These are phyloP conservation scores for Falcunculus frontatus DNA, from an alignment of 2,113 vertebrate species.

Conservation along the genomic window DNA sequence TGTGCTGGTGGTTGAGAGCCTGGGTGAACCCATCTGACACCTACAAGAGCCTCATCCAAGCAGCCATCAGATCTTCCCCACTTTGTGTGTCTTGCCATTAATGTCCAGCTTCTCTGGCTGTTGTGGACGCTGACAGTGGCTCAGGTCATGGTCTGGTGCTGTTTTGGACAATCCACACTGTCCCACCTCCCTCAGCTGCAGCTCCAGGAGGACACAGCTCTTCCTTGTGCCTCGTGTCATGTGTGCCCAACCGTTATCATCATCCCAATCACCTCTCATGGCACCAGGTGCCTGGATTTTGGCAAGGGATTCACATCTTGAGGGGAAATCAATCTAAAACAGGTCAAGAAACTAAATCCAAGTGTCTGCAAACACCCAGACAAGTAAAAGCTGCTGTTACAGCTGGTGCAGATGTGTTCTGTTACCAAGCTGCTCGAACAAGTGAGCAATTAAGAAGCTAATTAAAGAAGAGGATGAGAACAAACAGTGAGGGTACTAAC, in stretches of 20 bases:
- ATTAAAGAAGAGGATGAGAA: background rate
- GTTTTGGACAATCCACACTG: background rate
- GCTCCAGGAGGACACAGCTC: background rate
- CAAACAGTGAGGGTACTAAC: background rate
- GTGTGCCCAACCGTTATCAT: background rate
- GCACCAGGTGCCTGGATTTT: background rate
- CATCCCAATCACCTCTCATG: background rate
- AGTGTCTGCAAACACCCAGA: background rate
- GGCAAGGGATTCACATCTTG: background rate
- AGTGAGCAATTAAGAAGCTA: conserved; percentile 5
- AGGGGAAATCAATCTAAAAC: background rate
- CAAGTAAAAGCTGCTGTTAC: background rate
- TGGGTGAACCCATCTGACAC: background rate
- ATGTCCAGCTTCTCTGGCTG: background rate
- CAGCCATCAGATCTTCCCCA: background rate
- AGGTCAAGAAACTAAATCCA: background rate
- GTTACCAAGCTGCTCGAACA: background rate
- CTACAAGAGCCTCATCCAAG: background rate
- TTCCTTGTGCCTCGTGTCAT: rapidly evolving
- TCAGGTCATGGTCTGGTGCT: background rate
- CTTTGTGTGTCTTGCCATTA: background rate
- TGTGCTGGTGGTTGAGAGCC: background rate
- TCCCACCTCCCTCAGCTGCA: background rate
- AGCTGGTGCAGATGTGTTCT: background rate
- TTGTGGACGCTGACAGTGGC: background rate